phyloP scores from a whole-genome alignment of 2,888 invertebrate species.

The Lasioglossum morio region DNA sequence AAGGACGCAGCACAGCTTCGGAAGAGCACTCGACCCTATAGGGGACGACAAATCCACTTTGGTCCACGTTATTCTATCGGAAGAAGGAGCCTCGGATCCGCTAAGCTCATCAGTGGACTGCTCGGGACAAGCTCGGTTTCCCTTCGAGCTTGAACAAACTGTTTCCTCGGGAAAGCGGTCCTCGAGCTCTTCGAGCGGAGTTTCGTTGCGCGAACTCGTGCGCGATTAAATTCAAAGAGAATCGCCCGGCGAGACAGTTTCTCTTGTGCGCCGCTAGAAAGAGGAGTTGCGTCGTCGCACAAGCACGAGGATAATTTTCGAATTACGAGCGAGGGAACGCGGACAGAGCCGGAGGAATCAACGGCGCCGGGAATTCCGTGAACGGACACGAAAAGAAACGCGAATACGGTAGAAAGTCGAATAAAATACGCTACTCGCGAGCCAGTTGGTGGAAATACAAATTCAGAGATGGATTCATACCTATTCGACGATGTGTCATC shows the following conservation, averaged over 20 bases:
- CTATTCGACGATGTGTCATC: not conserved
- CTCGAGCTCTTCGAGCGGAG: not conserved
- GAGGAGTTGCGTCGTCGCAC: not conserved
- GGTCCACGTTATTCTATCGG: conserved; percentile 21
- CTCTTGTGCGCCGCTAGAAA: not conserved
- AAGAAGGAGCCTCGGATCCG: conserved; percentile 12
- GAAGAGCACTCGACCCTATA: not conserved
- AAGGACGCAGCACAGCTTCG: not conserved
- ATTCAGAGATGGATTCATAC: conserved; percentile 41
- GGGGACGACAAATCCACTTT: conserved; percentile 12
- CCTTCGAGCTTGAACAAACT: conserved; percentile 15
- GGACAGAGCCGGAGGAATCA: conserved; percentile 13
- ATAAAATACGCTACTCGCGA: conserved; percentile 49
- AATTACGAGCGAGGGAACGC: conserved; percentile 31
- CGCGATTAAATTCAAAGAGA: conserved; percentile 28
- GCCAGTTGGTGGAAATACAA: conserved; percentile 57
- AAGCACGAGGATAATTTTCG: conserved; percentile 25
- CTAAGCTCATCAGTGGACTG: conserved; percentile 16
- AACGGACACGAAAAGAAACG: conserved; percentile 5
- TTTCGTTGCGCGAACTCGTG: conserved; percentile 15
- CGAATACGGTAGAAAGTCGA: conserved; percentile 26
- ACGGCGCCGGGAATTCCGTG: not conserved
- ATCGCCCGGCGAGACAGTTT: conserved; percentile 13
- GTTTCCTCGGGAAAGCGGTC: conserved; percentile 4
- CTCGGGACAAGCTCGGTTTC: conserved; percentile 12